Conservation (phyloP, 2,113 vertebrate species). For the Nansenia antarctica region DNA sequence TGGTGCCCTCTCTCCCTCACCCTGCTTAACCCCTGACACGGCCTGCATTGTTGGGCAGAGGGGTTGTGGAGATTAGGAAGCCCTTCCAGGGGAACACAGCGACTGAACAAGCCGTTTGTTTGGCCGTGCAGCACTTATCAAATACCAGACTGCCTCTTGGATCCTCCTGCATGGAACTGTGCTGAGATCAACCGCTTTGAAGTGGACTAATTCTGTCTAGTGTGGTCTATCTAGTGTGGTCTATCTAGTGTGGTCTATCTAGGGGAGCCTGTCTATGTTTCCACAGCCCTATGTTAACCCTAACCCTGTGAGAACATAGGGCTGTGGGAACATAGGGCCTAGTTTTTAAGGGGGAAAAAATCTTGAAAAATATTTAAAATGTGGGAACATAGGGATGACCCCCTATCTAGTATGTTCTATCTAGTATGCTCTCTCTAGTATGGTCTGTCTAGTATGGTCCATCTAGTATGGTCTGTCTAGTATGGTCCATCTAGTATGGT, state of each 20-base stretch:
- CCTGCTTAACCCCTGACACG: slow-evolving; percentile 28
- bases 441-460: too few relatives aligned
- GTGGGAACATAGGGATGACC: too few relatives aligned
- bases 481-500: too few relatives aligned
- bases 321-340: too few relatives aligned
- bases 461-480: too few relatives aligned
- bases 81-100: neutral
- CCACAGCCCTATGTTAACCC: too few relatives aligned
- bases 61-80: slow-evolving; percentile 24
- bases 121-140: neutral
- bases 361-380: too few relatives aligned
- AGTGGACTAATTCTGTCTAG: slow-evolving; percentile 7
- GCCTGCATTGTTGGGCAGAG: slow-evolving; percentile 10
- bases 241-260: neutral
- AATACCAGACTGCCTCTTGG: slow-evolving; percentile 8
- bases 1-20: neutral
- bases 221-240: neutral
- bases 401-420: too few relatives aligned
- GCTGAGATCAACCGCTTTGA: slow-evolving; percentile 16
- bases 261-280: too few relatives aligned
- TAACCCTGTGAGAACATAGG: too few relatives aligned
- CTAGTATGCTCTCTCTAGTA: too few relatives aligned
- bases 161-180: neutral
- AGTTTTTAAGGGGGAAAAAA: too few relatives aligned
- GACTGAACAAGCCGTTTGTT: neutral